phyloP scores from a whole-genome alignment of 1,140 invertebrate species.

The Diprion similis region DNA sequence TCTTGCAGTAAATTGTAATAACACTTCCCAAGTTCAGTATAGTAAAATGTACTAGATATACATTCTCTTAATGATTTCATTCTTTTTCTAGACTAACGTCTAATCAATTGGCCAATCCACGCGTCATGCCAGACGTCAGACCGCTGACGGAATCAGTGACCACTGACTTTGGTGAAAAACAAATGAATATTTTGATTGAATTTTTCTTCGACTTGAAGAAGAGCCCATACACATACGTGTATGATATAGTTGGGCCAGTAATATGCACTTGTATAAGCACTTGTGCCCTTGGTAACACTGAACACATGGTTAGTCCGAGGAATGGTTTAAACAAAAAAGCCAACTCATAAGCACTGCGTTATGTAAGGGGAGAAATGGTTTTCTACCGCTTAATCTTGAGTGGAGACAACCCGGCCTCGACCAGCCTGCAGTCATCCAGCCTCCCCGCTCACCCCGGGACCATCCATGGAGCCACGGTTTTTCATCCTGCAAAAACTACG shows the following conservation, averaged over 20 bases:
- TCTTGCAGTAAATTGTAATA: too few relatives aligned
- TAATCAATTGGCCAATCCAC: too few relatives aligned
- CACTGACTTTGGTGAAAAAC: too few relatives aligned
- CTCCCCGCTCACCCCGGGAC: conserved; percentile 1
- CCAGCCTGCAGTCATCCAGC: neutral
- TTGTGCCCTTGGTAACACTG: conserved; percentile 4
- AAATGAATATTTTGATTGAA: neutral
- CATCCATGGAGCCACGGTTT: neutral
- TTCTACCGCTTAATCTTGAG: conserved; percentile 2
- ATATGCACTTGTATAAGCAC: neutral
- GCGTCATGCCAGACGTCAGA: too few relatives aligned
- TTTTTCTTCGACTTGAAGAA: neutral
- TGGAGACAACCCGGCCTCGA: neutral
- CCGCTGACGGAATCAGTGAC: too few relatives aligned
- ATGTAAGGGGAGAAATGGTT: neutral
- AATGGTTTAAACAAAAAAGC: neutral
- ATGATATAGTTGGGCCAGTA: neutral
- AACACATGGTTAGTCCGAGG: conserved; percentile 5
- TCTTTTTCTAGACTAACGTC: too few relatives aligned
- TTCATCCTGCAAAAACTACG: neutral
- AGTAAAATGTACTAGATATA: too few relatives aligned
- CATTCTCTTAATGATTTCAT: too few relatives aligned
- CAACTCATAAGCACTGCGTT: neutral
- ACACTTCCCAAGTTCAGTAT: too few relatives aligned
- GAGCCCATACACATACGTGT: neutral